phyloP scores from a whole-genome alignment of 2,113 vertebrate genomes.

The Corvus cornix region DNA sequence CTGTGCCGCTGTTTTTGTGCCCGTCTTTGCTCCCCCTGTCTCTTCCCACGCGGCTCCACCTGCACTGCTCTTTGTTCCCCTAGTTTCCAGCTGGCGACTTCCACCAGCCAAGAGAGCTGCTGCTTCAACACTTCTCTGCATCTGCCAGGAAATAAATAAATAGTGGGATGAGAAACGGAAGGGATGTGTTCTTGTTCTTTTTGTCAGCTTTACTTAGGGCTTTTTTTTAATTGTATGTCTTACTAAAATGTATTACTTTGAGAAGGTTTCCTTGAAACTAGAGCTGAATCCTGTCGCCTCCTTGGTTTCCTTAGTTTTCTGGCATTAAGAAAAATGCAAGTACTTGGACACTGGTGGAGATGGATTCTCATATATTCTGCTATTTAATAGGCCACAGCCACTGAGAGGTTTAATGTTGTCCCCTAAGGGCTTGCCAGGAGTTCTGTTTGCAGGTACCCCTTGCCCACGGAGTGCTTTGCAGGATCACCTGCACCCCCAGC shows the following conservation, averaged over 20 bases:
- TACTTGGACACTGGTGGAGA: background rate
- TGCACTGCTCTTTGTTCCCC: slow-evolving; percentile 48
- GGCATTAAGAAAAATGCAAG: background rate
- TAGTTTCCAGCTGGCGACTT: slow-evolving; percentile 37
- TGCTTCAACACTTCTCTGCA: slow-evolving; percentile 47
- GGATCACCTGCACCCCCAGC: background rate
- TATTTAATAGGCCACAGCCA: background rate
- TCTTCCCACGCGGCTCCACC: slow-evolving; percentile 12
- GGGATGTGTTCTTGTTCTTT: slow-evolving; percentile 30
- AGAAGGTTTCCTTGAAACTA: background rate
- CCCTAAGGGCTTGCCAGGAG: background rate
- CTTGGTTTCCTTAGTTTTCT: background rate
- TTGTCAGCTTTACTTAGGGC: slow-evolving; percentile 15
- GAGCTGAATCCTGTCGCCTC: background rate
- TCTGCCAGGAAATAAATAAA: slow-evolving; percentile 67
- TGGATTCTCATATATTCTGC: background rate
- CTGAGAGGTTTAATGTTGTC: background rate
- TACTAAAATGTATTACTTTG: background rate
- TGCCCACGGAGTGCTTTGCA: background rate
- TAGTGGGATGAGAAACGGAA: slow-evolving; percentile 42
- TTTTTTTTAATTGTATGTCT: background rate
- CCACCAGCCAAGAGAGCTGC: slow-evolving; percentile 57
- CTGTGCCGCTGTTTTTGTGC: background rate
- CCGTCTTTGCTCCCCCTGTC: background rate
- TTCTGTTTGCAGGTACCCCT: background rate